Evolutionary conservation across 2,797 vertebrate species (phyloP).

Genomic region (Lutjanus campechanus): DNA sequence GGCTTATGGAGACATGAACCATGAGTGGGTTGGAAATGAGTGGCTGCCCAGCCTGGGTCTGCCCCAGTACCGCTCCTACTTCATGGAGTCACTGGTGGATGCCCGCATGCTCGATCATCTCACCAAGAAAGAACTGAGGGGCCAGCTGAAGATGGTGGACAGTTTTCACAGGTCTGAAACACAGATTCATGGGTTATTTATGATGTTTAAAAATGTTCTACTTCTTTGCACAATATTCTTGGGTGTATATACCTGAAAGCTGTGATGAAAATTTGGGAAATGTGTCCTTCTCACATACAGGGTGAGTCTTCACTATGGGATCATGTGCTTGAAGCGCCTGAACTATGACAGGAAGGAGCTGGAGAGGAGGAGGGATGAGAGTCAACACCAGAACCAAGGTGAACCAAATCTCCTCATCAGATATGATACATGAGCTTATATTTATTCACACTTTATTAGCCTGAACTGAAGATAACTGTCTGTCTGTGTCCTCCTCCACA

Average conservation of each 20-base stretch:
- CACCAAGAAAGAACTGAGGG: constrained; percentile 97
- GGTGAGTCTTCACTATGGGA: constrained; percentile 98
- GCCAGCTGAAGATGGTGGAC: constrained; percentile 99
- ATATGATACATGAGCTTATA: not conserved
- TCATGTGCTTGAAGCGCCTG: constrained; percentile 96
- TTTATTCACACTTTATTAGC: not conserved
- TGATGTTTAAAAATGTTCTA: not conserved
- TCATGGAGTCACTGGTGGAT: constrained; percentile 99
- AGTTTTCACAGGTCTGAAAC: constrained; percentile 94
- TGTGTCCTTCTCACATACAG: constrained; percentile 74
- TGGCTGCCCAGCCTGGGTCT: constrained; percentile 98
- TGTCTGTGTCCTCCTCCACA: constrained; percentile 54
- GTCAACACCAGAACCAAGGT: constrained; percentile 94
- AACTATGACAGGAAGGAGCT: constrained; percentile 98
- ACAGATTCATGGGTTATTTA: not conserved
- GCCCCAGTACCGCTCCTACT: constrained; percentile 97
- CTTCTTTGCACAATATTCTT: not conserved
- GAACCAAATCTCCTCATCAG: not conserved
- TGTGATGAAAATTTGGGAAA: not conserved
- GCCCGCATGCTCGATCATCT: constrained; percentile 98
- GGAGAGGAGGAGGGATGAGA: constrained; percentile 93
- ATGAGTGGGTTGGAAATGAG: constrained; percentile 99
- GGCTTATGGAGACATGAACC: constrained; percentile 99
- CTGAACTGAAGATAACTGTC: not conserved
- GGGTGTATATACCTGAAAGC: not conserved